Evolutionary conservation across 2,888 invertebrate species (phyloP), one percentile per base, ranked within the genome.

Genomic region (Tenthredo mesomela): DNA sequence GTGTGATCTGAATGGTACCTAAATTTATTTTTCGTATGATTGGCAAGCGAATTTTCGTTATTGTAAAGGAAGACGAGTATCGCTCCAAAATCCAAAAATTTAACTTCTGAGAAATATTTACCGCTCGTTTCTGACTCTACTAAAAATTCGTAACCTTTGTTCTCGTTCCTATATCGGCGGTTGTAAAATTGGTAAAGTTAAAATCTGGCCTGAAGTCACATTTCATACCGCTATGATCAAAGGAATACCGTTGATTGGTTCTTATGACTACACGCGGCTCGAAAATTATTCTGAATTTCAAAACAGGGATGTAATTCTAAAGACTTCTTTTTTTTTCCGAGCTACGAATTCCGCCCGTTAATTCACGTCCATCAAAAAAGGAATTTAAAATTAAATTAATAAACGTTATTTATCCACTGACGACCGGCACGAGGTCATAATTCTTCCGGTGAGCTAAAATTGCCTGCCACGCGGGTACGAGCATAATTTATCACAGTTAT

Each of bases 181-280:
- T 25, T n/a, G 3, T 25, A 21, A 73, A 1, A 73, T 25, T 15
- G 50, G 50, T 29, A 21, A 25, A 40, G 5, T 50, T 7, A 77
- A 50, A 50, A 15, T 77, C 18, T 50, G 29, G 18, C 75, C 75
- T 50, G 50, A 77, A 77, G 47, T 77, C 33, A 54, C 33, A 40
- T 2, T 73, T 43, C 43, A n/a, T 18, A 33, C 29, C 29, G 18
- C 15, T 12, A 77, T 61, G 61, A 61, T 80, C 78, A 80, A 61
- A 80, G 78, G 40, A 61, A 37, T 61, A 37, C 78, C 37, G 58
- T 80, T 58, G 78, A 80, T 61, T 80, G 61, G 58, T 80, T 61
- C 21, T 9, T 25, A n/a, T n/a, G 10, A 61, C 40, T 21, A 15
- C 12, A 80, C 7, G 29, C 21, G 1, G 61, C 61, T 33, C 37